Percentiles rank a stretch among this genome's conserved stretches.
Conservation (phyloP, 2,113 vertebrate genomes). For the Hypanus sabinus region DNA sequence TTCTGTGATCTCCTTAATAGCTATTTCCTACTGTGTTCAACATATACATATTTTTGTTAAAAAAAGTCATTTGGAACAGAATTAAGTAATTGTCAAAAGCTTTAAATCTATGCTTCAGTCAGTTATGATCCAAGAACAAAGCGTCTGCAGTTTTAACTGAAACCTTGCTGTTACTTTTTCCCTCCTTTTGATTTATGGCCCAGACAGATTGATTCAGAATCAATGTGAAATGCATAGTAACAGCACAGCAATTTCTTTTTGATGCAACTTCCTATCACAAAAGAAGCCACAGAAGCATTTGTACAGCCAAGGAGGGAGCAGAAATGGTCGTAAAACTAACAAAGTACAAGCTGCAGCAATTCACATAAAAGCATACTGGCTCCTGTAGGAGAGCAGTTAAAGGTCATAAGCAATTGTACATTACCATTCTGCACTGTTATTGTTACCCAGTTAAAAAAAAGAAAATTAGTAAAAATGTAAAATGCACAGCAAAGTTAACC, state of each 20-base stretch:
- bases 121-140: not conserved
- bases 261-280: not conserved
- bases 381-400: not conserved
- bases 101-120: not conserved
- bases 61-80: not conserved
- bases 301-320: not conserved
- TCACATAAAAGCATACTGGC: not conserved
- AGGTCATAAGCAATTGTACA: not conserved
- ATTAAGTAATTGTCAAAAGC: not conserved
- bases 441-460: not conserved
- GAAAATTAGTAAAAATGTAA: constrained; percentile 2
- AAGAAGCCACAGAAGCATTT: not conserved
- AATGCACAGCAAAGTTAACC: not conserved
- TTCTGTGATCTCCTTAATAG: not conserved
- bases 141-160: not conserved
- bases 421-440: not conserved
- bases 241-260: not conserved
- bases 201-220: not conserved
- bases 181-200: not conserved
- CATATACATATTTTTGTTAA: not conserved
- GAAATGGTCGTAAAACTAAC: not conserved
- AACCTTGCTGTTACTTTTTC: not conserved
- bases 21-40: not conserved
- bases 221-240: not conserved
- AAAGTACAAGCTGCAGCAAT: not conserved